Conservation (phyloP, 2,797 vertebrate genomes). For the Carapus acus region DNA sequence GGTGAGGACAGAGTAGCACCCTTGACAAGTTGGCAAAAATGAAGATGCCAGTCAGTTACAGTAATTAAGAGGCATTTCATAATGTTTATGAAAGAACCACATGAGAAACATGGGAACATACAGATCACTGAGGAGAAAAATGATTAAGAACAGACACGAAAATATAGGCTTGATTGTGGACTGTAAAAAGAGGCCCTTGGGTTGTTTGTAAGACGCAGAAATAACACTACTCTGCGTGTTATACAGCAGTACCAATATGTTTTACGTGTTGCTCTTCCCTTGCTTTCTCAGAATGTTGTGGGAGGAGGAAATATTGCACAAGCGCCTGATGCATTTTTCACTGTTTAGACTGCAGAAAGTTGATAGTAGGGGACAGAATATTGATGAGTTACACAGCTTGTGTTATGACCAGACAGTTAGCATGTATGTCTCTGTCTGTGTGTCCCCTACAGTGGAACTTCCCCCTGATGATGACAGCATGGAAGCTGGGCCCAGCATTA, state of each 20-base stretch:
- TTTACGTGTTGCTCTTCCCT: constrained; percentile 70
- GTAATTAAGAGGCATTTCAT: constrained; percentile 24
- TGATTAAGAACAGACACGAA: constrained; percentile 41
- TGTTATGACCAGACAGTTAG: constrained; percentile 64
- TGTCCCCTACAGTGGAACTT: constrained; percentile 91
- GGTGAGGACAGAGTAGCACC: constrained; percentile 45
- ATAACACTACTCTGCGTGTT: constrained; percentile 67
- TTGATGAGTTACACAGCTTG: constrained; percentile 62
- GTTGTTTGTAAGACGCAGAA: constrained; percentile 64
- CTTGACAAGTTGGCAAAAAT: constrained; percentile 37
- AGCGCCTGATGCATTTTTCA: constrained; percentile 65
- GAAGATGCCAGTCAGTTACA: constrained; percentile 42
- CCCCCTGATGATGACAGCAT: constrained; percentile 97
- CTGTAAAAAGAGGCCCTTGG: constrained; percentile 64
- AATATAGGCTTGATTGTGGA: constrained; percentile 58
- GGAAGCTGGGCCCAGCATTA: constrained; percentile 95
- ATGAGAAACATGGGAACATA: constrained; percentile 33
- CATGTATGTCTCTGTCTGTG: constrained; percentile 35
- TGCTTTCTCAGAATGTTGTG: constrained; percentile 63
- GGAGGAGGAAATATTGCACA: constrained; percentile 62
- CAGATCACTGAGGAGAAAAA: constrained; percentile 50
- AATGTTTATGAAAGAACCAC: constrained; percentile 35
- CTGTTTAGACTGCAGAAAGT: constrained; percentile 67
- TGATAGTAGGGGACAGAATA: constrained; percentile 64
- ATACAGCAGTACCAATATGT: constrained; percentile 60